Percentiles rank a stretch among this genome's conserved stretches.
Evolutionary conservation across 2,888 invertebrate genomes (phyloP).

Genomic region (Andrena haemorrhoa): DNA sequence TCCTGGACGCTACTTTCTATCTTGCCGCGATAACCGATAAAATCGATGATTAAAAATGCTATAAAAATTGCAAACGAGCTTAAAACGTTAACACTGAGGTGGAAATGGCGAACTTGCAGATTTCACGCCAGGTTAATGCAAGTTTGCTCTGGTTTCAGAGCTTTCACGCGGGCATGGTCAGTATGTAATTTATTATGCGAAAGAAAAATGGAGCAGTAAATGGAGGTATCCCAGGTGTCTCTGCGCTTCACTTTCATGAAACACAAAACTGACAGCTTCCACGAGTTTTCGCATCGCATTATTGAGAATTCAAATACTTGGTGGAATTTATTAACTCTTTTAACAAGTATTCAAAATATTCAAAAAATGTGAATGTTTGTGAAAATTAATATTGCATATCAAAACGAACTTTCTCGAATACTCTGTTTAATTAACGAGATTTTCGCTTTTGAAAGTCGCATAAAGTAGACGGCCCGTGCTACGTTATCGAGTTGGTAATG

Average conservation of each 20-base stretch:
- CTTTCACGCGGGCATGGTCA: neutral
- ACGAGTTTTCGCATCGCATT: too few species aligned
- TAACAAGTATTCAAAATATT: too few species aligned
- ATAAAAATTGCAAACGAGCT: neutral
- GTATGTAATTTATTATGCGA: neutral
- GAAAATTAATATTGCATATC: neutral
- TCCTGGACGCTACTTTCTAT: constrained; percentile 21
- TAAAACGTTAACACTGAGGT: neutral
- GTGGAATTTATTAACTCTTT: too few species aligned
- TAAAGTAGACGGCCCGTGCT: neutral
- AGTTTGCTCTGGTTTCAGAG: neutral
- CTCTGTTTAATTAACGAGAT: neutral
- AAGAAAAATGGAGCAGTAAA: neutral
- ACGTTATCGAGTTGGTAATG: constrained; percentile 9
- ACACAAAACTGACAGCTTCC: too few species aligned
- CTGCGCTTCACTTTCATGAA: too few species aligned
- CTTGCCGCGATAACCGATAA: neutral
- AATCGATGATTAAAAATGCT: neutral
- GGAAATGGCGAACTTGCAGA: neutral
- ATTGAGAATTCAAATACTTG: too few species aligned
- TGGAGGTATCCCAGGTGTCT: too few species aligned
- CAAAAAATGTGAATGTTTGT: neutral
- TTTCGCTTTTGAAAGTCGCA: constrained; percentile 18
- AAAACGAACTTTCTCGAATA: constrained; percentile 10
- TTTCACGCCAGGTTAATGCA: neutral